Percentiles rank a stretch among this genome's conserved stretches.
phyloP scores from a whole-genome alignment of 2,797 vertebrate species.

The Catostomus latipinnis region DNA sequence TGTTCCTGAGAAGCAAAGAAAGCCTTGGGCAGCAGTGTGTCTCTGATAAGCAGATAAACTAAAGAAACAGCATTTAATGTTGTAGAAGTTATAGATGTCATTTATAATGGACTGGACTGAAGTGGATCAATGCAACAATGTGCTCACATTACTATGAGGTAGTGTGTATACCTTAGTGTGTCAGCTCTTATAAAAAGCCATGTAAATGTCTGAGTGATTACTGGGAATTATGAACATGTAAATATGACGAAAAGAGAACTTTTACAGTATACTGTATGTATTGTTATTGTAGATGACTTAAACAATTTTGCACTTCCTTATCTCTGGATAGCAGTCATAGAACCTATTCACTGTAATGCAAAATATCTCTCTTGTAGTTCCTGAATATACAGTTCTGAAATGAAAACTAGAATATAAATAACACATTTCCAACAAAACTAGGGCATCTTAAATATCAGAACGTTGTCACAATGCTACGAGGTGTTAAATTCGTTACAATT shows the following conservation, averaged over 20 bases:
- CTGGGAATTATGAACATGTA: background rate
- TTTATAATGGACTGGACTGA: background rate
- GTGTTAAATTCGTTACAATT: too few relatives aligned
- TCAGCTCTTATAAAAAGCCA: too few relatives aligned
- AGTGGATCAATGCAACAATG: too few relatives aligned
- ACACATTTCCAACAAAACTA: background rate
- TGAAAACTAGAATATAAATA: background rate
- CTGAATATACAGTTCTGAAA: background rate
- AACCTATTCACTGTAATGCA: background rate
- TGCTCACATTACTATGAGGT: too few relatives aligned
- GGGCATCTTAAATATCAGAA: background rate
- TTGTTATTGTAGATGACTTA: too few relatives aligned
- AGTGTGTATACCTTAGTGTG: too few relatives aligned
- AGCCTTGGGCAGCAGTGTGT: constrained; percentile 25
- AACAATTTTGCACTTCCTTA: too few relatives aligned
- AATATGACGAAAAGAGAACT: background rate
- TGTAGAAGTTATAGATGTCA: background rate
- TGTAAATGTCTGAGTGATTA: too few relatives aligned
- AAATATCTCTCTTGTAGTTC: background rate
- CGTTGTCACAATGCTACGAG: too few relatives aligned
- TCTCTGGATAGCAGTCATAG: background rate
- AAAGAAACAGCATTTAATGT: background rate
- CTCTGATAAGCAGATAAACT: constrained; percentile 62
- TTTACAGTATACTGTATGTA: too few relatives aligned
- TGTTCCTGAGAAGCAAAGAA: constrained; percentile 59